Percentiles rank a stretch among this genome's conserved stretches.
Evolutionary conservation across 1,140 invertebrate species (phyloP).

Genomic region (Pantala flavescens): DNA sequence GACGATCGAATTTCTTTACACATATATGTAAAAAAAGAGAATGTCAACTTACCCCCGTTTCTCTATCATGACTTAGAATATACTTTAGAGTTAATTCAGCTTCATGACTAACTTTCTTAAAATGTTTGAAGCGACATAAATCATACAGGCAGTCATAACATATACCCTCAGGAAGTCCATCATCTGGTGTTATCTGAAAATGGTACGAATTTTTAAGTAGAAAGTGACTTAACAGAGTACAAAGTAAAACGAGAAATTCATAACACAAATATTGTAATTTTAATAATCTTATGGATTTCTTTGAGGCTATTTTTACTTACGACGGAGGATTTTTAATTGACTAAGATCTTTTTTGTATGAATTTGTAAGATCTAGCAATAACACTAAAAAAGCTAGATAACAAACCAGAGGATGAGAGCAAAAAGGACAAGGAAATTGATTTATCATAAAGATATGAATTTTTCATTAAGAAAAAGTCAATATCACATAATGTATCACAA

Average conservation of each 20-base stretch:
- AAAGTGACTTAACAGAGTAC: neutral
- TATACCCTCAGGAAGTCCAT: neutral
- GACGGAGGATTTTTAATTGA: neutral
- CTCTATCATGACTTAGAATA: neutral
- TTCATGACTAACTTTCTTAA: slow-evolving; percentile 2
- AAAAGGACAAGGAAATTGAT: too few relatives aligned
- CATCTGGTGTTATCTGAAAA: neutral
- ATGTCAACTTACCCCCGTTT: neutral
- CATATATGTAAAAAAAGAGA: too few relatives aligned
- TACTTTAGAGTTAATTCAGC: neutral
- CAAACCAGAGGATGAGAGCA: too few relatives aligned
- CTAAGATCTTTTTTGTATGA: neutral
- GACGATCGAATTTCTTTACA: too few relatives aligned
- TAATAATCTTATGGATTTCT: neutral
- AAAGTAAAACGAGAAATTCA: neutral
- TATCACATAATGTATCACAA: too few relatives aligned
- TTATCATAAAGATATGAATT: too few relatives aligned
- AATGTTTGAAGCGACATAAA: neutral
- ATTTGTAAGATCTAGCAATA: neutral
- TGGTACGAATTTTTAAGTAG: neutral
- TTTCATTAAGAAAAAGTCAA: too few relatives aligned
- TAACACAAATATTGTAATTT: neutral
- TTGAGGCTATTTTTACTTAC: neutral
- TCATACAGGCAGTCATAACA: slow-evolving; percentile 1
- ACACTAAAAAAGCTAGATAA: too few relatives aligned